Conservation (phyloP, 2,797 vertebrate genomes). For the Sebastes variabilis region DNA sequence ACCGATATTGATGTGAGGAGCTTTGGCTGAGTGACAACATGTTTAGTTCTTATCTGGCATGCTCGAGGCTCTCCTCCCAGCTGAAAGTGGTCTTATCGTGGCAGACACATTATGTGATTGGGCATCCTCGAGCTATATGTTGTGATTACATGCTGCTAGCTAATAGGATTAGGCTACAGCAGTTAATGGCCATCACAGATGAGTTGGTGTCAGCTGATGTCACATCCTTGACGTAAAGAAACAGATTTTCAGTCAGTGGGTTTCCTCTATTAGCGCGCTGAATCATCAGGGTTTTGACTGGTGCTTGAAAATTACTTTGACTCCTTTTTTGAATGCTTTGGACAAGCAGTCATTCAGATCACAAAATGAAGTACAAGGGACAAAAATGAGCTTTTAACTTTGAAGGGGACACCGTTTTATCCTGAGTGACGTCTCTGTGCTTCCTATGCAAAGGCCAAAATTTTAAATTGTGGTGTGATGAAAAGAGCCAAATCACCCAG, state of each 20-base stretch:
- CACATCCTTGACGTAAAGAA: slow-evolving; percentile 10
- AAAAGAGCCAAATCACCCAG: background rate
- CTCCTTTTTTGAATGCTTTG: slow-evolving; percentile 4
- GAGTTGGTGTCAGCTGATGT: slow-evolving; percentile 19
- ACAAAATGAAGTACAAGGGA: background rate
- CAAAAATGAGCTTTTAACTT: slow-evolving; percentile 21
- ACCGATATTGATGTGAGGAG: slow-evolving; percentile 22
- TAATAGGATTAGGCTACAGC: slow-evolving; percentile 42
- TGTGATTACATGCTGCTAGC: slow-evolving; percentile 35
- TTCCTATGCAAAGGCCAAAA: background rate
- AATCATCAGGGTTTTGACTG: slow-evolving; percentile 27
- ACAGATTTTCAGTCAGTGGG: background rate
- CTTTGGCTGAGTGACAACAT: slow-evolving; percentile 32
- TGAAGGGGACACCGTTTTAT: slow-evolving; percentile 21
- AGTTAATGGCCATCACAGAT: slow-evolving; percentile 29
- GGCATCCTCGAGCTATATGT: slow-evolving; percentile 19
- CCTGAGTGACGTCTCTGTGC: background rate
- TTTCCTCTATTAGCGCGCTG: background rate
- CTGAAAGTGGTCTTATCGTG: slow-evolving; percentile 18
- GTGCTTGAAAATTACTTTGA: slow-evolving; percentile 21
- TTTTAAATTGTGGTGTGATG: slow-evolving; percentile 11
- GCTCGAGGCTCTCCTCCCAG: slow-evolving; percentile 12
- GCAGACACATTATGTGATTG: slow-evolving; percentile 24
- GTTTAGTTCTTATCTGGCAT: slow-evolving; percentile 31
- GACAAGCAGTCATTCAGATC: slow-evolving; percentile 24